Evolutionary conservation across 2,113 vertebrate species (phyloP).

Genomic region (Rousettus leschenaultii): DNA sequence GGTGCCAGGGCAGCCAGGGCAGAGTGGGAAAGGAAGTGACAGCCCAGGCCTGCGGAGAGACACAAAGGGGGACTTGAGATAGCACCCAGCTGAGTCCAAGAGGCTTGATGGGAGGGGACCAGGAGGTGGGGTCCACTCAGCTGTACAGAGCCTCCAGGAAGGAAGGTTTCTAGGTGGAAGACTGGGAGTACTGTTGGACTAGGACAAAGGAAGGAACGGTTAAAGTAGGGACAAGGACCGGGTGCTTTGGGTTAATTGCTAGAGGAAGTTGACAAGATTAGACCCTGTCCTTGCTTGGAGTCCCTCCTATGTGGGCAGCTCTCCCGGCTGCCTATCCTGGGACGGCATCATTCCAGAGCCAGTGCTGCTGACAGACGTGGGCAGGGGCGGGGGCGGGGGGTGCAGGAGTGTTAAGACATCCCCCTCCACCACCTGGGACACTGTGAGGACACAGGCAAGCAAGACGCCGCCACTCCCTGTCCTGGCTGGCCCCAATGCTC

Average conservation of each 20-base stretch:
- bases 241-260: neutral
- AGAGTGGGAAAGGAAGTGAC: neutral
- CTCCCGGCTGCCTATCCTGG: neutral
- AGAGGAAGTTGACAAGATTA: neutral
- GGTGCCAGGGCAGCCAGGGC: neutral
- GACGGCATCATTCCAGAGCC: neutral
- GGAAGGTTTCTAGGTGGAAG: neutral
- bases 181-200: neutral
- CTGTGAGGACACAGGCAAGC: neutral
- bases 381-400: rapidly evolving
- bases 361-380: neutral
- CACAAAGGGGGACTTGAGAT: neutral
- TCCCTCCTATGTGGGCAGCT: neutral
- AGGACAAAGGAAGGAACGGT: neutral
- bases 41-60: neutral
- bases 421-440: neutral
- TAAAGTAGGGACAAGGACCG: neutral
- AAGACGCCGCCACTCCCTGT: neutral
- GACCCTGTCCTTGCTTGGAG: neutral
- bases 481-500: neutral
- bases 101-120: neutral
- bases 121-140: neutral
- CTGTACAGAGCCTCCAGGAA: neutral
- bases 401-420: neutral
- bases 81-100: neutral